Percentiles rank a stretch among this genome's conserved stretches.
These are phyloP conservation scores for Eupeodes latifasciatus DNA, from an alignment of 2,888 invertebrate species.

Conservation along the genomic window DNA sequence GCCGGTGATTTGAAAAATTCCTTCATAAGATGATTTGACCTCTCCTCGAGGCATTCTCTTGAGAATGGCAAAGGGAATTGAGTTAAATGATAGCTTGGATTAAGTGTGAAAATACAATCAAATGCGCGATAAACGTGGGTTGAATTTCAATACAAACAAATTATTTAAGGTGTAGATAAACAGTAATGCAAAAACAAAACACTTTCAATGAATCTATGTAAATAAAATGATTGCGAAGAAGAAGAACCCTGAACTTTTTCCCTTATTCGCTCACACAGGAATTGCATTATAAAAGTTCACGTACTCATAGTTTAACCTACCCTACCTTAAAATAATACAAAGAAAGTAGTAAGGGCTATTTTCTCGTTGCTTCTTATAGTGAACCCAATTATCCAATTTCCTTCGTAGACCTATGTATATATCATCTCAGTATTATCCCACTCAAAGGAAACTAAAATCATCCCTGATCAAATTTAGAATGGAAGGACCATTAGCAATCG, in stretches of 20 bases:
- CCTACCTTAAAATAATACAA: background rate
- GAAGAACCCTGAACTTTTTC: background rate
- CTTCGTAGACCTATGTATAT: constrained; percentile 3
- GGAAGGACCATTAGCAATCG: constrained; percentile 50
- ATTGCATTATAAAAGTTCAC: constrained; percentile 2
- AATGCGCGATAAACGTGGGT: constrained; percentile 68
- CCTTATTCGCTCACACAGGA: constrained; percentile 9
- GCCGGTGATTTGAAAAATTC: constrained; percentile 65
- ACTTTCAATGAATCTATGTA: constrained; percentile 18
- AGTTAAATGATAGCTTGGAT: constrained; percentile 60
- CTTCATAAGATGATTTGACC: constrained; percentile 52
- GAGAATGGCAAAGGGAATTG: constrained; percentile 24
- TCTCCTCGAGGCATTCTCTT: constrained; percentile 25
- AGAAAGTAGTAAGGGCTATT: background rate
- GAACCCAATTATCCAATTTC: constrained; percentile 7
- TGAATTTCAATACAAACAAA: constrained; percentile 49
- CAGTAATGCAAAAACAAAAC: constrained; percentile 14
- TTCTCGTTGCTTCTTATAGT: background rate
- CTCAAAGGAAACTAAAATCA: constrained; percentile 40
- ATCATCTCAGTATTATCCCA: constrained; percentile 7
- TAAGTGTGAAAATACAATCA: constrained; percentile 66
- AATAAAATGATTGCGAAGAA: constrained; percentile 16
- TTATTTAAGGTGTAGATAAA: background rate
- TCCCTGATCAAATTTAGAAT: constrained; percentile 62
- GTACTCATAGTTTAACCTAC: background rate